Base-by-base conservation (phyloP, 2,113 vertebrate species). In the Prochilodus magdalenae region DNA sequence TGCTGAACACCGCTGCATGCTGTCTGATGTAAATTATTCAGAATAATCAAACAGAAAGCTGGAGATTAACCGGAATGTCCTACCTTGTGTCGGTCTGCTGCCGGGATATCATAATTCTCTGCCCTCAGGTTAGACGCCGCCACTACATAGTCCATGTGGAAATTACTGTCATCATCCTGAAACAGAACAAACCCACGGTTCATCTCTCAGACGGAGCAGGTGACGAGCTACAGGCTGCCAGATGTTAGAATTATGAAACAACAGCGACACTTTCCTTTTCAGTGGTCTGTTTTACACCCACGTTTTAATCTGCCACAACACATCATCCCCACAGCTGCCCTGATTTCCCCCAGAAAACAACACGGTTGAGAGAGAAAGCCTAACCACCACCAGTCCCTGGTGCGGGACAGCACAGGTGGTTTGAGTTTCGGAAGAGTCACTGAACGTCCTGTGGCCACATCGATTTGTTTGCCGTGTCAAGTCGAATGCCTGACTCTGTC, bases 71-170 rank as follows among this genome's bases (percentile, higher is more conserved):
- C 12, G 24, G n/a, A 26, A 27, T 49, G 11, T 51, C 4, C 12
- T 63, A 92, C 95, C 95, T 96, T 88, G 86, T 90, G 91, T 5
- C 87, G 90, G 89, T 85, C 82, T 0, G 91, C 93, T 0, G 93
- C 85, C n/a, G 91, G 90, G 86, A 98, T 97, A 81, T 91, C 84
- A 0, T 97, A 98, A 91, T 94, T 97, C 90, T 97, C 94, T 0
- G 96, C 96, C 0, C 95, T 92, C 60, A 98, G 90, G 83, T 94
- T 96, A 13, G 96, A 96, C 0, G 96, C 95, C 0, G 95, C 94
- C 0, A 85, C 91, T 71, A 98, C 95, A 71, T 95, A 98, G 86
- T 96, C 94, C 87, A 97, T 51, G 15, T 97, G 96, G 88, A 94
- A 93, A 82, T 96, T 90, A 1, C 29, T 86, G 86, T 95, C 94